A percentile compares a stretch with the other conserved stretches of the same genome.
Evolutionary conservation across 2,113 vertebrate genomes (phyloP).

Genomic region (Rhabdomys dilectus): DNA sequence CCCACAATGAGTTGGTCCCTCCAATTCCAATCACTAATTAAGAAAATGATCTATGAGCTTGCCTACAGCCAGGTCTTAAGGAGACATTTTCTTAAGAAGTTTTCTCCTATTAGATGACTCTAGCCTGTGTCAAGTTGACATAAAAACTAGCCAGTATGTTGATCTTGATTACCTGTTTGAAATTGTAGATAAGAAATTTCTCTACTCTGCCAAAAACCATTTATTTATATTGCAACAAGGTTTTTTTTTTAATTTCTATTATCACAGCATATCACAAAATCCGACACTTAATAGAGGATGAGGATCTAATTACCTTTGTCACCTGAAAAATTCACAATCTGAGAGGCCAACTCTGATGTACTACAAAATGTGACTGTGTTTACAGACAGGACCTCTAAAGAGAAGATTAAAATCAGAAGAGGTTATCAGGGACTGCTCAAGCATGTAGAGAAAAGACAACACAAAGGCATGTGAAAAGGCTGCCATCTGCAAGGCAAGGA

Average conservation of each 20-base stretch:
- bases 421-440: neutral
- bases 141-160: neutral
- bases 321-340: neutral
- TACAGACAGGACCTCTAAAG: neutral
- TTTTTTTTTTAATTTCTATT: neutral
- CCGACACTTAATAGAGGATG: neutral
- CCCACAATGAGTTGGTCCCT: no score
- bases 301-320: neutral
- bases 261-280: neutral
- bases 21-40: neutral
- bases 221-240: neutral
- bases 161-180: neutral
- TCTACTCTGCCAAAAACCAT: neutral
- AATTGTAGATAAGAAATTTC: neutral
- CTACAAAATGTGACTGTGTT: neutral
- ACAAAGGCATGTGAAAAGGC: neutral
- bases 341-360: neutral
- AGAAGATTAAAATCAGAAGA: neutral
- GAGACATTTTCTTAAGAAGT: neutral
- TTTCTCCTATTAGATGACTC: neutral
- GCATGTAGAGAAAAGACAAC: neutral
- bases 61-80: neutral
- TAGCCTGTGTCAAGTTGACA: neutral
- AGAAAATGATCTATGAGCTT: neutral
- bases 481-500: neutral